These are phyloP conservation scores for Tipula helvola DNA, from an alignment of 2,888 invertebrate genomes.

Conservation along the genomic window DNA sequence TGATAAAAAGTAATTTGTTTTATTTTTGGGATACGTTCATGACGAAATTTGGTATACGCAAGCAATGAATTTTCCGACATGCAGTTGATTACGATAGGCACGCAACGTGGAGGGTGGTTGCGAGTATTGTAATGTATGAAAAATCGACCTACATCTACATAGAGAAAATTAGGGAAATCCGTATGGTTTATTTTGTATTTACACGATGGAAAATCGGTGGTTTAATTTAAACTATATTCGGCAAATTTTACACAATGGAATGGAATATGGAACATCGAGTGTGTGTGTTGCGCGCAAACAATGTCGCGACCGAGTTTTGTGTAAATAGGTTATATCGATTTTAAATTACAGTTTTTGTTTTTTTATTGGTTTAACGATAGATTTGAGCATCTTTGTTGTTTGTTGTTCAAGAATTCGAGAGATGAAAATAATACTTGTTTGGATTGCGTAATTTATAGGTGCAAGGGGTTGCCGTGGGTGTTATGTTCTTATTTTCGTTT, in stretches of 20 bases:
- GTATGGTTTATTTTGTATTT: neutral
- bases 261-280: neutral
- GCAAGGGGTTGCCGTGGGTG: neutral
- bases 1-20: neutral
- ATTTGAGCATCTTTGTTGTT: neutral
- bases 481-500: neutral
- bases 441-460: neutral
- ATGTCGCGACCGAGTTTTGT: too few relatives aligned
- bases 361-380: neutral
- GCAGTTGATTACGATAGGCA: neutral
- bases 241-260: too few relatives aligned
- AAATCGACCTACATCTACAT: neutral
- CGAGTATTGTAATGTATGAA: neutral
- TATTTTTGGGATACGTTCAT: neutral
- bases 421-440: neutral
- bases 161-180: neutral
- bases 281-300: neutral
- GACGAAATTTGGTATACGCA: neutral
- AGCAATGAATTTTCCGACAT: neutral
- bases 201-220: neutral
- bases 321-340: too few relatives aligned
- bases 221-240: too few relatives aligned
- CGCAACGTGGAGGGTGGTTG: neutral
- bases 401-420: neutral
- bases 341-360: neutral